Conservation (phyloP, 2,888 invertebrate genomes). For the Microplitis deprimator region DNA sequence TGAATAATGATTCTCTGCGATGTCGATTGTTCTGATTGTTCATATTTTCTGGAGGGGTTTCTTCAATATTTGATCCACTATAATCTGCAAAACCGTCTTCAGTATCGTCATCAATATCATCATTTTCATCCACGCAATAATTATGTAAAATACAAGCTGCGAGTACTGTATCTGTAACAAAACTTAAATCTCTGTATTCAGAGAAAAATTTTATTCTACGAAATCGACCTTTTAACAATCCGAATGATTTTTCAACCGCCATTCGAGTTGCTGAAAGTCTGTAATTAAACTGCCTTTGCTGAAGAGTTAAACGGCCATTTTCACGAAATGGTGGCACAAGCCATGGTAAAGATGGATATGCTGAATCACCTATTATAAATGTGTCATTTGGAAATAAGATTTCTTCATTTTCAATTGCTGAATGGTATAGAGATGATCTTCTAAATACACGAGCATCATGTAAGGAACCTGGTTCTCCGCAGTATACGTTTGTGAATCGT, state of each 20-base stretch:
- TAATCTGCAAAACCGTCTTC: too few species aligned
- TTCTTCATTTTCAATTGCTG: background rate
- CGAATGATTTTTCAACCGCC: conserved; percentile 27
- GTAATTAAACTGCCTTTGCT: conserved; percentile 33
- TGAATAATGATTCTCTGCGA: too few species aligned
- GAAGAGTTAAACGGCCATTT: conserved; percentile 30
- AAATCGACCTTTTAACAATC: conserved; percentile 30
- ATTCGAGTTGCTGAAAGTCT: conserved; percentile 36
- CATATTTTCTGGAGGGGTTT: too few species aligned
- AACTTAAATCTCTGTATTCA: conserved; percentile 29
- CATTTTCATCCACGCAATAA: conserved; percentile 27
- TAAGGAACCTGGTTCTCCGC: conserved; percentile 32
- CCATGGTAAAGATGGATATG: conserved; percentile 34
- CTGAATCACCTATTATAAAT: conserved; percentile 38
- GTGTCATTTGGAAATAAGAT: conserved; percentile 26
- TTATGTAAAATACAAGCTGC: conserved; percentile 37
- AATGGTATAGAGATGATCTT: conserved; percentile 23
- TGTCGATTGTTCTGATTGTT: too few species aligned
- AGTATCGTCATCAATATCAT: too few species aligned
- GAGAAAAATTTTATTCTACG: conserved; percentile 36
- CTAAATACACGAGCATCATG: conserved; percentile 38
- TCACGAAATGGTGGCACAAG: conserved; percentile 36
- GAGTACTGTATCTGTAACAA: conserved; percentile 17
- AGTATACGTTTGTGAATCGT: conserved; percentile 28
- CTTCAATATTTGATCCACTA: too few species aligned